Base-by-base conservation (phyloP, 2,113 vertebrate species). In the Dipodomys ordii region DNA sequence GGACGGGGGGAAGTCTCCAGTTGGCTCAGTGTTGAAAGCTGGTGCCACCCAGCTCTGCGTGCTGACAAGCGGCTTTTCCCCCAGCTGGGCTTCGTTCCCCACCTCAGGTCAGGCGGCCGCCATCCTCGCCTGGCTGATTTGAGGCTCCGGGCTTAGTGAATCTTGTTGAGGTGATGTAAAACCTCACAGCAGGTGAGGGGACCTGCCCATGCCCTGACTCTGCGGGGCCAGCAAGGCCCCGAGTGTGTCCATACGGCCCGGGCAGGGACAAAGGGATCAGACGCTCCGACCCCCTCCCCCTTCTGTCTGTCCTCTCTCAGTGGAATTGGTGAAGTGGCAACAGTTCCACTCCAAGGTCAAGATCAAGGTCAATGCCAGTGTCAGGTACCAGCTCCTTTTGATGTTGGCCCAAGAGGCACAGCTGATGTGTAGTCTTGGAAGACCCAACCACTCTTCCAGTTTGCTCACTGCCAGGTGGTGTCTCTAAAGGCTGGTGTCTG, bases 201-300 rank as follows among this genome's bases (percentile, higher is more conserved):
- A 11, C 0, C 39, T 1, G 44, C 4, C 3, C 15, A 15, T 18
- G 2, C 12, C 28, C 2, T 0, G 2, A 7, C 15, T 16, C 23
- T 13, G 39, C 57, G 39, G 0, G 0, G 20, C 79, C 30, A 18
- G 25, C 18, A 22, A 30, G n/a, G 28, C 2, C 2, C 60, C 6
- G 0, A 20, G 7, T 6, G 15, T 1, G 49, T 25, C 25, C 64
- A 0, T 18, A 3, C 0, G 7, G 22, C 1, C 0, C 15, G 22
- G 32, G 27, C 35, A 7, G 77, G 32, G 32, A 13, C 20, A 0
- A n/a, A 2, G 20, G 0, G n/a, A 25, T 20, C 67, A 6, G 22
- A 30, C 2, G 0, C 1, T 6, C 11, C 60, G 4, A 0, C 6
- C 35, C 2, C 76, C 23, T 19, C 3, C 35, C 16, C 64, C 1